Conservation (phyloP, 2,797 vertebrate species). For the Eulemur albifrons region DNA sequence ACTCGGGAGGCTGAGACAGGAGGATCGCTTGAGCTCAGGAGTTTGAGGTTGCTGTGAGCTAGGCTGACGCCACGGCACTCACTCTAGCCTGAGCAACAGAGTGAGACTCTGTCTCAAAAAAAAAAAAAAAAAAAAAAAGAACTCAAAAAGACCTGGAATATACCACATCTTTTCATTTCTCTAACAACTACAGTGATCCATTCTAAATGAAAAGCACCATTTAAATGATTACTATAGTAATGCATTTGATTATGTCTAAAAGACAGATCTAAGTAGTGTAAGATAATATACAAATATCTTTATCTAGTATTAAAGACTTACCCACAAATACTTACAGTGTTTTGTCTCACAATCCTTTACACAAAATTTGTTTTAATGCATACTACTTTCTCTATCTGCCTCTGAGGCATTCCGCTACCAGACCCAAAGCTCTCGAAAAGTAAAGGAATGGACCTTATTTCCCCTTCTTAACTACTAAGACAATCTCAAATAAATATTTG, state of each 20-base stretch:
- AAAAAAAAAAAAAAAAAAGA: too few species aligned
- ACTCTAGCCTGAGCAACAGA: too few species aligned
- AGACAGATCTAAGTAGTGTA: background rate
- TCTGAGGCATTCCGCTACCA: background rate
- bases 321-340: background rate
- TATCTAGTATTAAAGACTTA: background rate
- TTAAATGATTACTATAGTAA: background rate
- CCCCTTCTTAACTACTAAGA: background rate
- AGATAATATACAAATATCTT: background rate
- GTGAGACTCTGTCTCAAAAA: too few species aligned
- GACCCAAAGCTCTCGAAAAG: background rate
- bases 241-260: background rate
- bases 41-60: too few species aligned
- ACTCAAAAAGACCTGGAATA: background rate
- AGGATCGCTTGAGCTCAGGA: too few species aligned
- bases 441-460: background rate
- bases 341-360: background rate
- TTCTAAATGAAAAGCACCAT: conserved; percentile 5
- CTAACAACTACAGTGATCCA: background rate
- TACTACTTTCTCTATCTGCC: background rate
- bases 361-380: background rate
- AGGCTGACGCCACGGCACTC: too few species aligned
- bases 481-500: background rate
- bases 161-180: background rate
- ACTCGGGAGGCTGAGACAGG: too few species aligned